Evolutionary conservation across 2,797 vertebrate genomes (phyloP), one percentile per base, ranked within the genome.

Genomic region (Mormyrops attenuatus): DNA sequence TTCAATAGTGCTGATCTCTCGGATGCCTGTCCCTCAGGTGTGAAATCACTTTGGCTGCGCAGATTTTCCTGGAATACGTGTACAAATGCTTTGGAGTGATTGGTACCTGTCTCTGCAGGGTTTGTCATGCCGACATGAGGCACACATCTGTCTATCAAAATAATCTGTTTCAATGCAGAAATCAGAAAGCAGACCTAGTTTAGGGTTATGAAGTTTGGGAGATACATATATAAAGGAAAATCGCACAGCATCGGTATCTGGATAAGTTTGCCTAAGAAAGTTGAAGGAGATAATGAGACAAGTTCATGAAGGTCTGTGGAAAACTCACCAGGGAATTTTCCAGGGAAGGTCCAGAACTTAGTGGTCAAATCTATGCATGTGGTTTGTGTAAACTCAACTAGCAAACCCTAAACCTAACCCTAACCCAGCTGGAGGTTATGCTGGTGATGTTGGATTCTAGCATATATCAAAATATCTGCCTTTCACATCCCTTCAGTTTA

Each of bases 41-140:
- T 80, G 49, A 88, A 80, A 88, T 88, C 63, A 55, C 69, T 88
- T 73, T 80, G 88, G 49, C 69, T 52, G 66, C 5, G 34, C 66
- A 38, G 30, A 9, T 47, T n/a, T 34, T 26, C 49, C 69, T 20
- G 88, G 88, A 38, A 15, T 55, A 17, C 2, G 34, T 55, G 20
- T 34, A 73, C 47, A 52, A 49, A 73, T 50, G 44, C 41, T 22
- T 66, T 30, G 47, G 66, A 82, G 30, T 57, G 50, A 73, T 55
- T 49, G 26, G 3, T 55, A 30, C n/a, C 73, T 82, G 47, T 49
- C 22, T 50, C 38, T 85, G n/a, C 11, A 84, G 80, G 41, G 60
- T 30, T 8, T 30, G 17, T 49, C 6, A 53, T 11, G 88, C 47
- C 63, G 6, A 30, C 60, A 53, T 53, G 47, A 52, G 63, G 30